phyloP scores from a whole-genome alignment of 1,140 invertebrate species.

The Chionoecetes opilio region DNA sequence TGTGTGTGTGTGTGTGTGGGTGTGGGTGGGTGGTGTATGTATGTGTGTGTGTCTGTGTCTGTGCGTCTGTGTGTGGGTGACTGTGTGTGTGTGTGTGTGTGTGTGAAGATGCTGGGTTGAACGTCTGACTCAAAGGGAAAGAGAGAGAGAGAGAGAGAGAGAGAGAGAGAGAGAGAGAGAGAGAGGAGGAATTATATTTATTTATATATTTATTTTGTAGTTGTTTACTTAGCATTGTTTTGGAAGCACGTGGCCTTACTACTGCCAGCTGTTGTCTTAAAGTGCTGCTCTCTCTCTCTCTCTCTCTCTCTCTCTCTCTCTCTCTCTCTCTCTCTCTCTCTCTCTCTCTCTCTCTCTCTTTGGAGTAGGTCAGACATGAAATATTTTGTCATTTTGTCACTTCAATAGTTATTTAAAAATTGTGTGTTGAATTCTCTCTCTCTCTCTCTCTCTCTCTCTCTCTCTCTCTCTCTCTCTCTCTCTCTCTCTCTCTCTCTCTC shows the following conservation, averaged over 20 bases:
- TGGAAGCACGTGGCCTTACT: not conserved
- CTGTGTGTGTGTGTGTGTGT: not conserved
- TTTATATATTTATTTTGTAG: not conserved
- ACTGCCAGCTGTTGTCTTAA: not conserved
- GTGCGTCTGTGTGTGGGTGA: slow-evolving; percentile 47
- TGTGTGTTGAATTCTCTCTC: not conserved
- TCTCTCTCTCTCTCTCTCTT: slow-evolving; percentile 9
- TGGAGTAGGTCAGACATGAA: not conserved
- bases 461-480: slow-evolving; percentile 62
- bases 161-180: too few species aligned
- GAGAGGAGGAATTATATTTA: not conserved
- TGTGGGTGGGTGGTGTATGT: not conserved
- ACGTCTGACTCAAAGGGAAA: too few species aligned
- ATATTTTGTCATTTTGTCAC: not conserved
- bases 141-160: too few species aligned
- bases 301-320: slow-evolving; percentile 48
- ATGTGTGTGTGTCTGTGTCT: slow-evolving; percentile 58
- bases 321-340: slow-evolving; percentile 45
- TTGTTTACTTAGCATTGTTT: too few species aligned
- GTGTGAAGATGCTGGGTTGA: too few species aligned
- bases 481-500: slow-evolving; percentile 49
- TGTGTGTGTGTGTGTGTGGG: too few species aligned
- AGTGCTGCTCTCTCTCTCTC: not conserved
- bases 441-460: slow-evolving; percentile 53
- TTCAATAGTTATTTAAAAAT: not conserved